Conservation (phyloP, 1,140 invertebrate species). For the Bicyclus anynana region DNA sequence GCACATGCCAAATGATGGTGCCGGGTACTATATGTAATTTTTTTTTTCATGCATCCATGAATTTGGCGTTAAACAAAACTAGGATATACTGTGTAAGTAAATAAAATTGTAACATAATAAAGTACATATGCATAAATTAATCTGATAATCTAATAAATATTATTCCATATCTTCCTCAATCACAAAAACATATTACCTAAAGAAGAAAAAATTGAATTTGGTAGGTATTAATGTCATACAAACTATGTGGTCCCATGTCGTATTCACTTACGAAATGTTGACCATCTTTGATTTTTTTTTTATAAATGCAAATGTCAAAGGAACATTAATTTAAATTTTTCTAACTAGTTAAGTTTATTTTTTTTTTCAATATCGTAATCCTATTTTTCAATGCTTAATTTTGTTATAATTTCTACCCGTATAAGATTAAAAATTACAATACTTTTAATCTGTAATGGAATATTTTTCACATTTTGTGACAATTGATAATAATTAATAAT, state of each 20-base stretch:
- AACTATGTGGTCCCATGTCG: background rate
- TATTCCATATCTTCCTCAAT: too few relatives aligned
- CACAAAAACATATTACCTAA: background rate
- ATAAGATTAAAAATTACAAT: background rate
- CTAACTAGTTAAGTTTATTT: background rate
- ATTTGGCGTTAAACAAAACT: too few relatives aligned
- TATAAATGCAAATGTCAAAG: conserved; percentile 15
- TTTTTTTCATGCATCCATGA: too few relatives aligned
- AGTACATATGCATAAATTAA: too few relatives aligned
- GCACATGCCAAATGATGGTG: too few relatives aligned
- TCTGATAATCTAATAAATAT: too few relatives aligned
- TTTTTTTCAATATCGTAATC: background rate
- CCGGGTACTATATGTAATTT: too few relatives aligned
- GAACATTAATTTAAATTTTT: conserved; percentile 6
- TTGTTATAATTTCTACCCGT: background rate
- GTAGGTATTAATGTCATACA: background rate
- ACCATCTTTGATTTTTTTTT: background rate
- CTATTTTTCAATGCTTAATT: background rate
- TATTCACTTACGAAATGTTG: background rate
- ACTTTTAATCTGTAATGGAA: background rate
- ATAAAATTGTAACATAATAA: too few relatives aligned
- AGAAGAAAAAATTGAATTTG: background rate
- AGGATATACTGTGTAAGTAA: too few relatives aligned
- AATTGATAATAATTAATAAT: background rate
- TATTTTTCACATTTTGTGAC: background rate